Base-by-base conservation (phyloP, 2,888 invertebrate species). In the Netelia inedita region DNA sequence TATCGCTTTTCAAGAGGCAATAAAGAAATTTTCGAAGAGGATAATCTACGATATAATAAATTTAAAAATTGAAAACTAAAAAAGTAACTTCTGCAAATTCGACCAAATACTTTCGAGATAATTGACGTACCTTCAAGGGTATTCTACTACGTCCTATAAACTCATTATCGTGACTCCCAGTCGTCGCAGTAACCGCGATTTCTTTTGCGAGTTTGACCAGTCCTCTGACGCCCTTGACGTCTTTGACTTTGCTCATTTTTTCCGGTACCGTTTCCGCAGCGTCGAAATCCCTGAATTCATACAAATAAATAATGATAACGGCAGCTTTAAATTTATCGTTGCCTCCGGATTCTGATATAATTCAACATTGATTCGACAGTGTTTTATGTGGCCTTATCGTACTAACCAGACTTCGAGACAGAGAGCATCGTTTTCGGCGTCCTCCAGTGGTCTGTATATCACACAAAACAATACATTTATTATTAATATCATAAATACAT, bases 131-230 rank as follows among this genome's bases (percentile, higher is more conserved):
- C 94, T 97, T 98, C 3, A 99, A 94, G 14, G 97, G 96, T 91
- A 99, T 96, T 92, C 96, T 96, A 61, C 98, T 96, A 83, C 96
- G 96, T 0, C 99, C 99, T 83, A 99, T 97, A 80, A 99, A 96
- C 94, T 99, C 99, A 92, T 99, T 99, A 88, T 98, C 97, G 94
- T 97, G 98, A 95, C 96, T 98, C 87, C 99, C 97, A 0, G 98
- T 98, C 0, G 98, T 98, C 63, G 99, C 99, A 0, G 99, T 98
- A 16, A 99, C 96, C 0, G 97, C 98, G 81, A 98, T 97, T 94
- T 98, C 98, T 92, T 98, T 98, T 94, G 98, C 96, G 50, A 98
- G 94, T 93, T 97, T 98, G 43, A 97, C 95, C 19, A 98, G 94
- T 0, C 98, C 98, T 91, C 96, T 96, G 0, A 98, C 96, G 0